Evolutionary conservation across 1,140 invertebrate genomes (phyloP), one percentile per base, ranked within the genome.

Genomic region (Drosophila sp.): DNA sequence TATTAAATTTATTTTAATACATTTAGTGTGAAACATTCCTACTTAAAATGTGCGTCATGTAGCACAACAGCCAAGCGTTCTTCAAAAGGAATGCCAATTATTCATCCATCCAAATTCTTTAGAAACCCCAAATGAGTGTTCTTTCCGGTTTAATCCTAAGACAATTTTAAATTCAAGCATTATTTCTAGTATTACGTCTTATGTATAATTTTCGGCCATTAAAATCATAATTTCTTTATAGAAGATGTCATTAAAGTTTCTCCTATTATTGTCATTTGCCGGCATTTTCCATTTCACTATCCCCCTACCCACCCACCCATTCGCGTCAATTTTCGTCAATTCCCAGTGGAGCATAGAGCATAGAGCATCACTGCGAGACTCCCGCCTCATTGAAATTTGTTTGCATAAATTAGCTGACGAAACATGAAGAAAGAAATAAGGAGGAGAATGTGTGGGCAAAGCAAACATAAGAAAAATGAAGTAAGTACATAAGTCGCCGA

Each of bases 351-450:
- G 44, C 44, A 27, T 50, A 10, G 44, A 50, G 35, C 35, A 3
- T 8, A 27, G 44, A 50, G 44, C 2, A 38, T 4, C 10, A 23
- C 44, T 6, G 17, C 17, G 23, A 50, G 23, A 10, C 23, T 50
- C 3, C 3, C 66, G 83, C 57, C 79, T 70, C 83, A 86, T 66
- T 83, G 84, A 87, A 72, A 87, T 89, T 64, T 79, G 76, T 87
- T 87, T 87, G 83, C 83, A 87, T 87, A 87, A 87, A 87, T 87
- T 87, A 87, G 79, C 61, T 50, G 72, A 72, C 66, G 58, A 75
- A 79, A 82, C 64, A 35, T 17, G 65, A 69, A 47, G 40, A 76
- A 64, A 66, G 23, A 40, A 50, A 70, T 35, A 47, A 1, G 29
- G 11, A 56, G 25, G 35, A 23, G 60, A 73, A 69, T 66, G 55